A percentile compares a stretch with the other conserved stretches of the same genome.
phyloP scores from a whole-genome alignment of 1,140 invertebrate genomes.

The Euschistus heros region DNA sequence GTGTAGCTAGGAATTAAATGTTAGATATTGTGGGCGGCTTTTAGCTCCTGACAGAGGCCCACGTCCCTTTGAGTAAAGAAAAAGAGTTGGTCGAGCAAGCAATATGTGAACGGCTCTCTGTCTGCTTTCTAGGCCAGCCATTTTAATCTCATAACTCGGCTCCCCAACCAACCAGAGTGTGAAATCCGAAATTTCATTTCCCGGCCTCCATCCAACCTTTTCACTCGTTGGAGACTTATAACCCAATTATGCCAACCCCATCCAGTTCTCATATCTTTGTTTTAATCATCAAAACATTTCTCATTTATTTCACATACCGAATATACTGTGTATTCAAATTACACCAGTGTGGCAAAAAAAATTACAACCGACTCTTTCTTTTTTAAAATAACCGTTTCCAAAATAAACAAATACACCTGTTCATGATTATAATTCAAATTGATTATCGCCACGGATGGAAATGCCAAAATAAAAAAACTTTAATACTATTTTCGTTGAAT shows the following conservation, averaged over 20 bases:
- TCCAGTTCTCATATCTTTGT: background rate
- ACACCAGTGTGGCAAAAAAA: no score
- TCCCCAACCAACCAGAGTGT: constrained; percentile 3
- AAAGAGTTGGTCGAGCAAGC: background rate
- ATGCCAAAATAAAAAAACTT: no score
- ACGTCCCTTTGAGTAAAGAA: background rate
- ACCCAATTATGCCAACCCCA: constrained; percentile 1
- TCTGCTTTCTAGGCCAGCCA: constrained; percentile 2
- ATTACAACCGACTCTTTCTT: no score
- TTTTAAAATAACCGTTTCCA: no score
- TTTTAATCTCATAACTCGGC: constrained; percentile 10
- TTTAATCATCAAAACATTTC: background rate
- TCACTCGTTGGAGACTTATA: constrained; percentile 7
- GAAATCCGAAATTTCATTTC: constrained; percentile 10
- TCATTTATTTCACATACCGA: background rate
- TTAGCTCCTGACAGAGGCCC: background rate
- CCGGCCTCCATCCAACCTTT: constrained; percentile 3
- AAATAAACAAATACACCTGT: no score
- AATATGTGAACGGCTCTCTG: background rate
- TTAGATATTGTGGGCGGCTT: no score
- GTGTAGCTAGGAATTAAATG: no score
- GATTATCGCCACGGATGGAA: no score
- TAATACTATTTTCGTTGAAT: no score
- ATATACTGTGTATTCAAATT: no score
- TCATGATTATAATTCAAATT: no score